Evolutionary conservation across 2,113 vertebrate genomes (phyloP).

Genomic region (Lampris incognitus): DNA sequence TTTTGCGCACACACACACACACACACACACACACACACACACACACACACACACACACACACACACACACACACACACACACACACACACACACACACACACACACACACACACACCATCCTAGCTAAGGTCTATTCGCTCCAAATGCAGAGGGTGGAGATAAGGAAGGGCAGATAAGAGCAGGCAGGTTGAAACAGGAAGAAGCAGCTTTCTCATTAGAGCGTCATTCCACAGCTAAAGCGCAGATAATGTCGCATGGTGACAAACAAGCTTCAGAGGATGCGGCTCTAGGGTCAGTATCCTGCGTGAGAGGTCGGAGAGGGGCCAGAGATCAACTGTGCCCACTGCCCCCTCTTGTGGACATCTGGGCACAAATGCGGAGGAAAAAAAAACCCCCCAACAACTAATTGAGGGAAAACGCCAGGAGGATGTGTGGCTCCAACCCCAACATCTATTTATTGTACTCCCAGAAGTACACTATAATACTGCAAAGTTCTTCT

Average conservation of each 20-base stretch:
- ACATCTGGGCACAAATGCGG: neutral
- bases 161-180: neutral
- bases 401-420: neutral
- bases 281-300: constrained; percentile 3
- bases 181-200: neutral
- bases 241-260: neutral
- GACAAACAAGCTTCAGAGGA: neutral
- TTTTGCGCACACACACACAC: no score
- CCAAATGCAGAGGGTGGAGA: neutral
- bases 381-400: neutral
- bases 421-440: neutral
- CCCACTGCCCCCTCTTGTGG: constrained; percentile 62
- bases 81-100: no score
- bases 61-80: no score
- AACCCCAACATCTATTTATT: constrained; percentile 2
- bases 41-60: neutral
- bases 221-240: neutral
- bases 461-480: neutral
- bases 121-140: neutral
- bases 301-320: constrained; percentile 22
- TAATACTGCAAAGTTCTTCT: constrained; percentile 24
- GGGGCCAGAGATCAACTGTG: constrained; percentile 53
- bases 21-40: neutral
- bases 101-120: neutral
- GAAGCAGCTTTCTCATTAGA: neutral